Conservation (phyloP, 2,888 invertebrate species). For the Lapara coniferarum region DNA sequence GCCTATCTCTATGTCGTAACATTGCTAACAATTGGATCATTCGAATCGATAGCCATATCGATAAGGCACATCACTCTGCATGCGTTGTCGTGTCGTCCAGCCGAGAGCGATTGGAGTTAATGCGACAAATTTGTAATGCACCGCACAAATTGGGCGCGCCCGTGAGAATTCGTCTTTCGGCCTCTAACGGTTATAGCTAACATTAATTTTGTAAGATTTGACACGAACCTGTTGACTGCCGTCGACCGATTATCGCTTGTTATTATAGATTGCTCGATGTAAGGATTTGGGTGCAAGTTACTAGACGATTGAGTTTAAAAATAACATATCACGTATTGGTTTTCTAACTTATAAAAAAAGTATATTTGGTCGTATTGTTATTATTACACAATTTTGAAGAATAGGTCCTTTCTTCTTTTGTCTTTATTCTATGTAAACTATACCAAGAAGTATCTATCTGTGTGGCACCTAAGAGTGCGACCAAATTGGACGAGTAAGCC, state of each 20-base stretch:
- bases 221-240: slow-evolving; percentile 66
- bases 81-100: slow-evolving; percentile 34
- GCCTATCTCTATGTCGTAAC: too few relatives aligned
- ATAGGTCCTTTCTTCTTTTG: too few relatives aligned
- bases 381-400: too few relatives aligned
- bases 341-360: too few relatives aligned
- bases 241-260: slow-evolving; percentile 56
- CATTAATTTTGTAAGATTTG: slow-evolving; percentile 69
- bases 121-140: slow-evolving; percentile 74
- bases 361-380: too few relatives aligned
- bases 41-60: slow-evolving; percentile 20
- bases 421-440: too few relatives aligned
- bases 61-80: slow-evolving; percentile 22
- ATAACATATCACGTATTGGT: neutral
- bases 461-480: too few relatives aligned
- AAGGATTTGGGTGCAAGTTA: slow-evolving; percentile 45
- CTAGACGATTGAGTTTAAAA: slow-evolving; percentile 29
- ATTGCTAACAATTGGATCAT: neutral
- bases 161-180: slow-evolving; percentile 67
- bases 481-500: too few relatives aligned
- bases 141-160: slow-evolving; percentile 56
- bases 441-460: too few relatives aligned
- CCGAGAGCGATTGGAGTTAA: slow-evolving; percentile 44
- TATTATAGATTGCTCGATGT: slow-evolving; percentile 67
- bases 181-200: slow-evolving; percentile 65